Evolutionary conservation across 2,888 invertebrate species (phyloP), one percentile per base, ranked within the genome.

Genomic region (Pseudanteris insignis): DNA sequence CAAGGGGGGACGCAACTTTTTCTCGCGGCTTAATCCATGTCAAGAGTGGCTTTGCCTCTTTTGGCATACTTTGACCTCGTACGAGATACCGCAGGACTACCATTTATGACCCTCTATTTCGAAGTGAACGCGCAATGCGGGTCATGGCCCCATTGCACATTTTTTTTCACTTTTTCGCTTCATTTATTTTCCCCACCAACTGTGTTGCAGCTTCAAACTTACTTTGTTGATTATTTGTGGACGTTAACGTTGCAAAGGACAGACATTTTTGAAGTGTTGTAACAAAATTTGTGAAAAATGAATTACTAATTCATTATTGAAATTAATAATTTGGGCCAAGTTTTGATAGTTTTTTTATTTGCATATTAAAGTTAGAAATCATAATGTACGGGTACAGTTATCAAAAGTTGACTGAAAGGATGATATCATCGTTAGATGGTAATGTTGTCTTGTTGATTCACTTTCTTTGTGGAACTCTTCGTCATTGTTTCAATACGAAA

Each of bases 371-470:
- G n/a, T n/a, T n/a, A n/a, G n/a, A n/a, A n/a, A n/a, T 54, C 33
- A 77, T 60, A 53, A 89, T 90, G 90, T 89, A 88, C 78, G 86
- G 87, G 10, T 75, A 70, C 47, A 74, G 73, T 79, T 90, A 89
- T 83, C 89, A 89, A 75, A 88, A 88, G 34, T 85, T 88, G 38
- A 85, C 86, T 65, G 89, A 88, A 80, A 84, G 89, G 63, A 86
- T 86, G 76, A 86, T 90, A 74, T 87, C 88, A 64, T 89, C 90
- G 2, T 86, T 91, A 13, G 90, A 91, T 86, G 91, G 91, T 91
- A 84, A 68, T 29, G 7, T 28, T 11, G n/a, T 2, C n/a, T 32
- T 10, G 9, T n/a, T n/a, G n/a, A n/a, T n/a, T n/a, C n/a, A n/a
- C n/a, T n/a, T n/a, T n/a, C n/a, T 12, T 14, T 13, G 12, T 12